Base-by-base conservation (phyloP, 2,113 vertebrate species). In the Galeopterus variegatus region DNA sequence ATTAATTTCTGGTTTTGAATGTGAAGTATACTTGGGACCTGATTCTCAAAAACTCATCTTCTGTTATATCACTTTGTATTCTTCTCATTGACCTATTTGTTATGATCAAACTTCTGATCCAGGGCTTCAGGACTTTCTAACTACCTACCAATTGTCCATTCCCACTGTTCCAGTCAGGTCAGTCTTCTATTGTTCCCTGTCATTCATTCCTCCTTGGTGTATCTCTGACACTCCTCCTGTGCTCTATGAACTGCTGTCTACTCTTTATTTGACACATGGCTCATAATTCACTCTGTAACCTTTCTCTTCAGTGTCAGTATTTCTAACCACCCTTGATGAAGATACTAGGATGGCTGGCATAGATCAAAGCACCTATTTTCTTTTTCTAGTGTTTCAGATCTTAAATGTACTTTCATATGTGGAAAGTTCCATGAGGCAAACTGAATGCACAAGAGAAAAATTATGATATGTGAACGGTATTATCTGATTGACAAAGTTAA, bases 361-460 rank as follows among this genome's bases (percentile, higher is more conserved):
- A 56, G 75, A 81, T 56, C 72, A 93, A 50, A 93, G 54, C 54
- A 45, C 26, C 8, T 81, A 13, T 64, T 96, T 95, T 83, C n/a
- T 50, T 81, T 95, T 96, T 80, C 60, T 73, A 14, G 62, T 86
- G 36, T 89, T 88, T 95, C 52, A 83, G 5, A 3, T 81, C 83
- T 93, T 92, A 85, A 81, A 33, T 87, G 64, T 85, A 91, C 67
- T 58, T 67, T 82, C 60, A 33, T 31, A 67, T 54, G 21, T 79
- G 58, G 69, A 75, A 79, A 93, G 3, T 93, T 89, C n/a, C 21
- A 64, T 81, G 86, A 21, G n/a, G 23, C 21, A 79, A 45, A 88
- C 26, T 77, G 60, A 73, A 72, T 36, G 23, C 10, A 48, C 52
- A 88, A 58, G 52, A 89, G 50, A 72, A 84, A 83, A 73, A 31